Evolutionary conservation across 2,113 vertebrate genomes (phyloP), one percentile per base, ranked within the genome.

Genomic region (Limanda limanda): DNA sequence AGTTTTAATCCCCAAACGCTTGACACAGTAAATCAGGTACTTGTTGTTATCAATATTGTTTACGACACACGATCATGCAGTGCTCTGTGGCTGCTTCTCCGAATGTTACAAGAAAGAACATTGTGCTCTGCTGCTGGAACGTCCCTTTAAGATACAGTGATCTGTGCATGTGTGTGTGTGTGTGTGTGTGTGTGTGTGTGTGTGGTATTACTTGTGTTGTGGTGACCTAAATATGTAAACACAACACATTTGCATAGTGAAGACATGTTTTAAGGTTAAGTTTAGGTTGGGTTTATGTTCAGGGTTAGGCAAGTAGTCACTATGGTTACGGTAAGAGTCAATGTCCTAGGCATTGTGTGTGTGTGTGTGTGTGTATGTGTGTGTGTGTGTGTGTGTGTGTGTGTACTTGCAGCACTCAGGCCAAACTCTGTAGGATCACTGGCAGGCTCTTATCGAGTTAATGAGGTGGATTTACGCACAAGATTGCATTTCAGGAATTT

Each of bases 361-460:
- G 8, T 52, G 15, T 47, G 3, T 48, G 8, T 48, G 45, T 25
- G 13, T 20, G 63, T 66, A 18, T 54, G 25, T 27, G 25, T 27
- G 25, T 27, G 25, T 27, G 25, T 27, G 25, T 59, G 51, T 70
- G 11, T 51, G 15, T 47, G 8, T 48, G 45, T 25, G 13, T 20
- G 63, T 66, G n/a, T 54, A 4, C 67, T 20, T 66, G 25, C 67
- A 40, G 58, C 23, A 71, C 27, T 71, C 21, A 13, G 35, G 66
- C 42, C 72, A 35, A 57, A 45, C 23, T 14, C 2, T 57, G 51
- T 11, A 58, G 7, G 11, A 59, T 79, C 58, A 59, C 20, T 51
- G 20, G 3, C 56, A 59, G 55, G 0, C 25, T 60, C 52, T 70
- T 80, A 84, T 85, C 85, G 24, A 35, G 25, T 23, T 70, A 69